These are phyloP conservation scores for Nothoprocta pentlandii DNA, from an alignment of 2,113 vertebrate genomes.

Conservation along the genomic window DNA sequence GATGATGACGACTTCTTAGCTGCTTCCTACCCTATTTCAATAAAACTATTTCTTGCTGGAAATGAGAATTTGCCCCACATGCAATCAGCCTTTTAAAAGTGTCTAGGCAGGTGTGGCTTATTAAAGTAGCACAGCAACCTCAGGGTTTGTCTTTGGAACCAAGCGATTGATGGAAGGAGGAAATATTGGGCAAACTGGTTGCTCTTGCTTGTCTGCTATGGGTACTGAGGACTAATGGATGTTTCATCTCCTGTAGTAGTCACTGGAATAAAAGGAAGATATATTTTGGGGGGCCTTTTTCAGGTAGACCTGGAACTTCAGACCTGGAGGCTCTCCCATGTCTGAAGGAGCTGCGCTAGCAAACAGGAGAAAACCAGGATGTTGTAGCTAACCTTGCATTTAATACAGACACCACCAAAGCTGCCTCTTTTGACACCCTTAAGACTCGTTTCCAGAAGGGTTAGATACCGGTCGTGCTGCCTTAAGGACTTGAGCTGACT, in stretches of 20 bases:
- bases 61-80: not conserved
- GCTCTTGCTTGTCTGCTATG: not conserved
- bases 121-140: accelerated
- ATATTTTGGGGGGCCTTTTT: not conserved
- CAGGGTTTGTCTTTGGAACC: not conserved
- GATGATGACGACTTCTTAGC: too few relatives aligned
- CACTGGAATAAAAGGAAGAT: not conserved
- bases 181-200: not conserved
- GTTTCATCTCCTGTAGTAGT: accelerated
- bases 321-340: not conserved
- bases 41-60: not conserved
- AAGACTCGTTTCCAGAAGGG: not conserved
- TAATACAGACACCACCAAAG: not conserved
- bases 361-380: not conserved
- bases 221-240: not conserved
- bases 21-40: not conserved
- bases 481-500: not conserved
- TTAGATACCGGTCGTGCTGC: not conserved
- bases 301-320: not conserved
- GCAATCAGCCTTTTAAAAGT: not conserved
- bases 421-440: not conserved
- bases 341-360: not conserved
- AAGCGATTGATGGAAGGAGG: not conserved
- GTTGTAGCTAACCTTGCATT: not conserved
- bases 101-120: not conserved